A percentile compares a stretch with the other conserved stretches of the same genome.
Conservation (phyloP, 2,797 vertebrate genomes). For the Ceyx erithaca region DNA sequence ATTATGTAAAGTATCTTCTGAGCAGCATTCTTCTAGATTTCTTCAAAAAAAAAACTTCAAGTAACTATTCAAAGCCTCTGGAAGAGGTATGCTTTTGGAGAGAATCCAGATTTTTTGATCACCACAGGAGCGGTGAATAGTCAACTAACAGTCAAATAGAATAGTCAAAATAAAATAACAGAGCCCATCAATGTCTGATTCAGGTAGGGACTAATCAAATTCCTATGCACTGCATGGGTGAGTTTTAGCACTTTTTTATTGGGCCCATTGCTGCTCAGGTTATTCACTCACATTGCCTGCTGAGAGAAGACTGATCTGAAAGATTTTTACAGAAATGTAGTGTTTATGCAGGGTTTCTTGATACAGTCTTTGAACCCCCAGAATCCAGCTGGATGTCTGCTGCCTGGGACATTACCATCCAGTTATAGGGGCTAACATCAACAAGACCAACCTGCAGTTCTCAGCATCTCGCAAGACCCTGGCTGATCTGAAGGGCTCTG, state of each 20-base stretch:
- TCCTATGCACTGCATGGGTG: not conserved
- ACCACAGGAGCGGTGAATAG: not conserved
- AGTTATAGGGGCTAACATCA: not conserved
- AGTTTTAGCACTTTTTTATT: not conserved
- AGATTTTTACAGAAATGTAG: not conserved
- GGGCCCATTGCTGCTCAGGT: not conserved
- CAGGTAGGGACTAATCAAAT: not conserved
- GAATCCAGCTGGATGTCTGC: conserved; percentile 5
- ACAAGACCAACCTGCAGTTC: not conserved
- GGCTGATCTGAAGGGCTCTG: conserved; percentile 11
- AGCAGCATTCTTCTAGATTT: not conserved
- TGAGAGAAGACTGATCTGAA: not conserved
- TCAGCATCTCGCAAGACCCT: not conserved
- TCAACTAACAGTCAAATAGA: not conserved
- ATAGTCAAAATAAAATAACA: not conserved
- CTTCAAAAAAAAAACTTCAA: not conserved
- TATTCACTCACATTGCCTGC: not conserved
- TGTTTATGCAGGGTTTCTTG: conserved; percentile 14
- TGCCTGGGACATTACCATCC: not conserved
- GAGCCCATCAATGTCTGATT: not conserved
- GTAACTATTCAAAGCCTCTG: not conserved
- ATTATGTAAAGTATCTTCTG: not conserved
- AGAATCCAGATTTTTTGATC: not conserved
- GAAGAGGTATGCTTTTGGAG: not conserved
- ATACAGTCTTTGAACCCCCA: not conserved